Base-by-base conservation (phyloP, 1,140 invertebrate species). In the Drusus annulatus region DNA sequence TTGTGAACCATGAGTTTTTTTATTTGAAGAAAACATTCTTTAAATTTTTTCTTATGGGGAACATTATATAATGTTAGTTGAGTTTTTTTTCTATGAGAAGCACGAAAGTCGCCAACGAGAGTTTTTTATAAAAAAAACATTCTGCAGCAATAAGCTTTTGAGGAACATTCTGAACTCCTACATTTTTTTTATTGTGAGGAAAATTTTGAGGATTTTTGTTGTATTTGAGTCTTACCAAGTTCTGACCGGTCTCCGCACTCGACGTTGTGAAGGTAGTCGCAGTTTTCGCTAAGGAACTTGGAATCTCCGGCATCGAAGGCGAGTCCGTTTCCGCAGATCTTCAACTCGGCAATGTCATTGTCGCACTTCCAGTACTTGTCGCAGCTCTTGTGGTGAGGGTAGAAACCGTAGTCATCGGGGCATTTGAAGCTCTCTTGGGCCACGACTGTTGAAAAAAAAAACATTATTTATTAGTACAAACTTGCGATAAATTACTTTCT, bases 351-450 rank as follows among this genome's bases (percentile, higher is more conserved):
- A 1, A 91, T 93, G 81, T 95, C 95, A 85, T 96, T 96, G 87
- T 98, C 96, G 87, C 97, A 98, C 86, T 97, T 97, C 95, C 95
- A 98, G 89, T 98, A 98, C 90, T 98, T 98, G 90, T 98, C 97
- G 87, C 97, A 98, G 23, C 95, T 96, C 80, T 91, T 89, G 85
- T 94, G 94, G 89, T 96, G 97, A 79, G 96, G 96, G 89, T 97
- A 98, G 90, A 97, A 98, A 8, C 97, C 97, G 86, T 96, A 98
- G 87, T 97, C 96, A 86, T 98, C 96, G 6, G 96, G 96, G 86
- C 97, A 98, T 91, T 97, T 96, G 92, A 97, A 98, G 84, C 90
- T 92, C 83, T 96, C 95, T 87, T 97, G 93, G 78, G 86, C 92
- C 80, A 88, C 92, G 80, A 91, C 89, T 85, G 92, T 62, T 25